A percentile compares a stretch with the other conserved stretches of the same genome.
phyloP scores from a whole-genome alignment of 2,888 invertebrate genomes.

The Drosophila mimica region DNA sequence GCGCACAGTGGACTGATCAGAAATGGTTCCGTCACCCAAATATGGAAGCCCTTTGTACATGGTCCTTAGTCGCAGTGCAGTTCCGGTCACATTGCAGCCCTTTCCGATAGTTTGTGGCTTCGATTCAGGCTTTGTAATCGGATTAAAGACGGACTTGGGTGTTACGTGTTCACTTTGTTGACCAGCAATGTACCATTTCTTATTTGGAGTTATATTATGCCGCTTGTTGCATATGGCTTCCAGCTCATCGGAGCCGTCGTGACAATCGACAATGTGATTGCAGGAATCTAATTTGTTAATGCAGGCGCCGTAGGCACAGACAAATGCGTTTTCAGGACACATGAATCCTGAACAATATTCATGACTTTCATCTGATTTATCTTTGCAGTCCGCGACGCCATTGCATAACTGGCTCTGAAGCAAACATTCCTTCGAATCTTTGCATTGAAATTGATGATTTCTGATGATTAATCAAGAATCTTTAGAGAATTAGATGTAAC shows the following conservation, averaged over 20 bases:
- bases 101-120: neutral
- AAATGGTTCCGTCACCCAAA: neutral
- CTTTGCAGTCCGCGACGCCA: constrained; percentile 58
- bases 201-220: neutral
- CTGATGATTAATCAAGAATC: neutral
- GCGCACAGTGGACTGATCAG: constrained; percentile 19
- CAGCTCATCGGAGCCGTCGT: constrained; percentile 46
- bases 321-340: constrained; percentile 67
- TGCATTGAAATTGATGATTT: neutral
- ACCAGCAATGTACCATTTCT: neutral
- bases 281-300: constrained; percentile 27
- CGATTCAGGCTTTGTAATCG: neutral
- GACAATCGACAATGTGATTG: constrained; percentile 33
- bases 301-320: constrained; percentile 76
- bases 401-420: constrained; percentile 11
- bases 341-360: constrained; percentile 60
- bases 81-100: constrained; percentile 20
- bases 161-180: neutral
- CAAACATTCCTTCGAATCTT: constrained; percentile 15
- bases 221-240: constrained; percentile 13
- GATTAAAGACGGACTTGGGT: neutral
- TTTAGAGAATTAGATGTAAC: neutral
- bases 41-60: constrained; percentile 25
- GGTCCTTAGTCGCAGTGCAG: neutral
- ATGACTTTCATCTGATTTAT: constrained; percentile 72